Conservation (phyloP, 92 coral and sea anemone species). For the Porites divaricata region DNA sequence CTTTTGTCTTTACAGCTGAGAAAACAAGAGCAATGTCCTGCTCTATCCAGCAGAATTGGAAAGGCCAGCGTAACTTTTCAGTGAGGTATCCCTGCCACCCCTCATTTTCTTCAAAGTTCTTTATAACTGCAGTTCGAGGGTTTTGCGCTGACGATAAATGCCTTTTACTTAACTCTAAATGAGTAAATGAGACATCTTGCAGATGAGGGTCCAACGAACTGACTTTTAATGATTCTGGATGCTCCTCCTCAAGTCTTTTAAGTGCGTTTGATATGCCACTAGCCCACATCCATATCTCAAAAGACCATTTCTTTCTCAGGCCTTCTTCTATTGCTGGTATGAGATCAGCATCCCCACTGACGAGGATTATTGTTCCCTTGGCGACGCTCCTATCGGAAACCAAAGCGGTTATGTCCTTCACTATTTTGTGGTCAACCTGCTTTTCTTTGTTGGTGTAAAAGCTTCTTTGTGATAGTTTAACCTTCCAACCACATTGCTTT, state of each 20-base stretch:
- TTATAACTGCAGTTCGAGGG: slow-evolving; percentile 37
- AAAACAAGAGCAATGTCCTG: slow-evolving; percentile 25
- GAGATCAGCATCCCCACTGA: slow-evolving; percentile 65
- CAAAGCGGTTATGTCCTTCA: slow-evolving; percentile 42
- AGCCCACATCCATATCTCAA: slow-evolving; percentile 61
- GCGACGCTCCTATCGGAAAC: slow-evolving; percentile 27
- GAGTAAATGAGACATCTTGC: slow-evolving; percentile 19
- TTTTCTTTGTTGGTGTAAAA: slow-evolving; percentile 32
- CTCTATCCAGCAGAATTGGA: slow-evolving; percentile 26
- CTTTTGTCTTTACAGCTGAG: slow-evolving; percentile 4
- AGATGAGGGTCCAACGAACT: slow-evolving; percentile 13
- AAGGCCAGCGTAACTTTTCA: slow-evolving; percentile 39
- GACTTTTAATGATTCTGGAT: background rate
- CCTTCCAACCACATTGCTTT: slow-evolving; percentile 11
- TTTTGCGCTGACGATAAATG: background rate
- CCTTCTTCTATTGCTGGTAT: slow-evolving; percentile 50
- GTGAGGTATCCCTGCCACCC: slow-evolving; percentile 38
- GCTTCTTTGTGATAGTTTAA: slow-evolving; percentile 22
- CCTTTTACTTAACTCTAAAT: background rate
- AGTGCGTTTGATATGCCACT: slow-evolving; percentile 28
- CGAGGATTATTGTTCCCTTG: slow-evolving; percentile 47
- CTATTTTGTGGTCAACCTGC: slow-evolving; percentile 60
- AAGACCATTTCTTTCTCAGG: slow-evolving; percentile 28
- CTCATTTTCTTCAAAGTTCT: background rate
- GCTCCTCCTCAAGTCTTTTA: background rate